Percentiles rank a stretch among this genome's conserved stretches.
Evolutionary conservation across 2,797 vertebrate genomes (phyloP).

Genomic region (Helicolenus hilgendorfi): DNA sequence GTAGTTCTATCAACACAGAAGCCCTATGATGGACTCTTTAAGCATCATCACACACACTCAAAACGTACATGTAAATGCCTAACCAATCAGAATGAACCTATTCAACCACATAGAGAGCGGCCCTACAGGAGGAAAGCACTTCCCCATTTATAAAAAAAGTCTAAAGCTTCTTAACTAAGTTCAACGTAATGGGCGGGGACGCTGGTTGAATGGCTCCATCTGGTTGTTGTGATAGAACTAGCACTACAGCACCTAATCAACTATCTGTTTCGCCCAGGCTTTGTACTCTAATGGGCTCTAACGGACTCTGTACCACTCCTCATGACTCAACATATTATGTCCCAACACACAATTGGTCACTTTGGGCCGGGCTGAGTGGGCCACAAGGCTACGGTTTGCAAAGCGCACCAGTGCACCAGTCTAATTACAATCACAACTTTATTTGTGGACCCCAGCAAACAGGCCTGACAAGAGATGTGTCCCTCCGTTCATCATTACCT

Average conservation of each 20-base stretch:
- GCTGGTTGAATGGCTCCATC: slow-evolving; percentile 11
- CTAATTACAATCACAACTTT: background rate
- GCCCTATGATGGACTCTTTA: slow-evolving; percentile 19
- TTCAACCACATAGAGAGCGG: background rate
- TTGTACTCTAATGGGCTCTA: slow-evolving; percentile 30
- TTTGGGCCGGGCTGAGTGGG: background rate
- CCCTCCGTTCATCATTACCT: background rate
- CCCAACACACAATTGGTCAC: slow-evolving; percentile 8
- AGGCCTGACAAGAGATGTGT: background rate
- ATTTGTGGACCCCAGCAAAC: background rate
- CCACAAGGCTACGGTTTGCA: background rate
- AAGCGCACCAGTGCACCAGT: slow-evolving; percentile 1
- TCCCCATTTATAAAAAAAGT: background rate
- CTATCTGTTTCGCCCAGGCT: slow-evolving; percentile 8
- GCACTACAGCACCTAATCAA: background rate
- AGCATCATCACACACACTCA: background rate
- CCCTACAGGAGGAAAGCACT: background rate
- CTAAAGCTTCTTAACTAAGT: background rate
- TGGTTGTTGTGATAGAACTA: slow-evolving; percentile 23
- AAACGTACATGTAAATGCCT: slow-evolving; percentile 7
- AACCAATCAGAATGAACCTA: slow-evolving; percentile 12
- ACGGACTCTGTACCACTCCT: background rate
- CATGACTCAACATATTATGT: slow-evolving; percentile 4
- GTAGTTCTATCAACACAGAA: slow-evolving; percentile 32
- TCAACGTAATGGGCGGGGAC: background rate